phyloP scores from a whole-genome alignment of 2,113 vertebrate genomes.

The Rhinoderma darwinii region DNA sequence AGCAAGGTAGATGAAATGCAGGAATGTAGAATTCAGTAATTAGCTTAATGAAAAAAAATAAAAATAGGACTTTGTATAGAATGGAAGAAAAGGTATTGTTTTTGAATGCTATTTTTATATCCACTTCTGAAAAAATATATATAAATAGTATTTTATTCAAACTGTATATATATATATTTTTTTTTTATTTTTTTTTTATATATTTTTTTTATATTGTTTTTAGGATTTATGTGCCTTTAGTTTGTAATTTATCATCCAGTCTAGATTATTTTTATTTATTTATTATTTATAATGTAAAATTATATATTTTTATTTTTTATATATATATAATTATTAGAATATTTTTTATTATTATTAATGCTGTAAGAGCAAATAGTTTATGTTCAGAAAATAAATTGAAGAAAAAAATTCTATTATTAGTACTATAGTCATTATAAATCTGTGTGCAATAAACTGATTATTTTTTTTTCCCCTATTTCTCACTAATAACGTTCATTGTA shows the following conservation, averaged over 20 bases:
- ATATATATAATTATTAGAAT: background rate
- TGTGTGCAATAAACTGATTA: background rate
- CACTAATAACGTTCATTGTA: constrained; percentile 49
- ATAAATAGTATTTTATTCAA: background rate
- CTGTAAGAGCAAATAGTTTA: background rate
- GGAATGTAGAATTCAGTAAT: constrained; percentile 76
- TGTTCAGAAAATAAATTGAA: background rate
- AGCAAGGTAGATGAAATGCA: constrained; percentile 78
- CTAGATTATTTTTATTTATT: background rate
- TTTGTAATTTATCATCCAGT: no score
- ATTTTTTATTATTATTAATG: background rate
- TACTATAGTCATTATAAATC: background rate
- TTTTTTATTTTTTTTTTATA: background rate
- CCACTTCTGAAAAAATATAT: no score
- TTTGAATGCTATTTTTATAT: no score
- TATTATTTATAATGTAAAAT: background rate
- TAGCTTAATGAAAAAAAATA: constrained; percentile 82
- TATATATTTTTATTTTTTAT: background rate
- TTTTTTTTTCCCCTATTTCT: background rate
- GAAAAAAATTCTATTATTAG: background rate
- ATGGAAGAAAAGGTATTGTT: background rate
- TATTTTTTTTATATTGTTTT: background rate
- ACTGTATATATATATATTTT: background rate
- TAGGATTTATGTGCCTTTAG: background rate
- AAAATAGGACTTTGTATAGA: background rate